Evolutionary conservation across 2,113 vertebrate species (phyloP).

Genomic region (Oplegnathus fasciatus): DNA sequence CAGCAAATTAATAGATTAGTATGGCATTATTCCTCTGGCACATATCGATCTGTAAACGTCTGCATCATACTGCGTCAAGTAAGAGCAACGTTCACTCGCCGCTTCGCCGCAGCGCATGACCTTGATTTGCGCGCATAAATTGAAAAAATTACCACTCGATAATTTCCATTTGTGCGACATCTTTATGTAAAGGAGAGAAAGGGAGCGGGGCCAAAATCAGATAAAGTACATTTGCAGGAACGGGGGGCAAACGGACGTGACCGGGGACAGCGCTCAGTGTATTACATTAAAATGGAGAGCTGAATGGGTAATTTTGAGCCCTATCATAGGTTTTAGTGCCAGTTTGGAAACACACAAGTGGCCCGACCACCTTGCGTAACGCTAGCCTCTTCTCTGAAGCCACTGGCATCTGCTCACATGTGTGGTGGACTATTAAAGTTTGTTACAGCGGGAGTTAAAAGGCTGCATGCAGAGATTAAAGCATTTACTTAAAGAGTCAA

Average conservation of each 20-base stretch:
- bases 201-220: constrained; percentile 71
- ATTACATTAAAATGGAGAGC: constrained; percentile 79
- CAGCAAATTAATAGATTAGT: constrained; percentile 92
- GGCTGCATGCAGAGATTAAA: constrained; percentile 9
- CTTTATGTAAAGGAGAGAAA: constrained; percentile 79
- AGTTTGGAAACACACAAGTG: constrained; percentile 79
- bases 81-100: constrained; percentile 88
- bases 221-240: constrained; percentile 78
- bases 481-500: constrained; percentile 3
- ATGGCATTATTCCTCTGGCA: constrained; percentile 90
- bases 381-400: constrained; percentile 49
- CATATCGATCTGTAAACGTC: constrained; percentile 92
- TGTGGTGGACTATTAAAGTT: constrained; percentile 14
- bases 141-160: constrained; percentile 85
- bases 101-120: constrained; percentile 87
- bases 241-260: constrained; percentile 77
- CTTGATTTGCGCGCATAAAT: constrained; percentile 90
- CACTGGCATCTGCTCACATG: constrained; percentile 38
- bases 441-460: constrained; percentile 9
- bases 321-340: constrained; percentile 68
- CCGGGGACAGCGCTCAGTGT: constrained; percentile 64
- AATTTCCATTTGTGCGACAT: constrained; percentile 81
- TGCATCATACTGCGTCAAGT: constrained; percentile 92
- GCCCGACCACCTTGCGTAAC: constrained; percentile 68
- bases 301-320: constrained; percentile 76